Evolutionary conservation across 30 jellyfish, hydroid and myxozoan species (phyloP).

Genomic region (Nemopilema nomurai): DNA sequence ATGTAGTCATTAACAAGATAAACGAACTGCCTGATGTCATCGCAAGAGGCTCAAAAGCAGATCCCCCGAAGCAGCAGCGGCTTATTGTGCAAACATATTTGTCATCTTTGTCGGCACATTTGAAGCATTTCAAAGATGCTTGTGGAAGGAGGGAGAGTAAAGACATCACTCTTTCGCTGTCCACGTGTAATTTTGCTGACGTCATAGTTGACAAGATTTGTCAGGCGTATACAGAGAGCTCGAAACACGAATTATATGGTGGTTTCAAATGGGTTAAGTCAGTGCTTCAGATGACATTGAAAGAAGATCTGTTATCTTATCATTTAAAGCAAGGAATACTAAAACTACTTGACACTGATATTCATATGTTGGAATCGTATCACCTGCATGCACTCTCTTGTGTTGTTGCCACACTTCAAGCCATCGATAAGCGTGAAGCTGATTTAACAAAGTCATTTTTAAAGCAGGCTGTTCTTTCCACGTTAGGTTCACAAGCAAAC

Average conservation of each 20-base stretch:
- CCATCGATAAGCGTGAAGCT: not conserved
- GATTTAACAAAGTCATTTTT: not conserved
- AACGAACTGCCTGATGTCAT: slow-evolving; percentile 34
- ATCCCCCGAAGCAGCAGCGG: slow-evolving; percentile 25
- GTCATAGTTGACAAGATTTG: slow-evolving; percentile 40
- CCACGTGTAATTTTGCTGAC: slow-evolving; percentile 2
- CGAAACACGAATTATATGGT: not conserved
- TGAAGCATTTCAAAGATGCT: slow-evolving; percentile 8
- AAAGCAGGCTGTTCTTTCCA: not conserved
- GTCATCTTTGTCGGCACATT: slow-evolving; percentile 24
- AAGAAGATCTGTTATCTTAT: not conserved
- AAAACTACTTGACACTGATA: not conserved
- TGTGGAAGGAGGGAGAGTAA: not conserved
- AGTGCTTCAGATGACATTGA: not conserved
- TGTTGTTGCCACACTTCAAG: slow-evolving; percentile 18
- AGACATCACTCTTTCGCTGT: not conserved
- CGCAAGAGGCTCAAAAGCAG: not conserved
- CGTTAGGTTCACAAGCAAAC: not conserved
- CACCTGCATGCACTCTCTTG: slow-evolving; percentile 52
- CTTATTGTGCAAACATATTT: slow-evolving; percentile 15
- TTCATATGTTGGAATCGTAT: slow-evolving; percentile 12
- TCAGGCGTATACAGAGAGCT: slow-evolving; percentile 9
- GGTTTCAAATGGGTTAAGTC: slow-evolving; percentile 17
- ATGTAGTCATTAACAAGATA: slow-evolving; percentile 15
- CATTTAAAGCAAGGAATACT: not conserved